Base-by-base conservation (phyloP, 2,797 vertebrate genomes). In the Echeneis naucrates region DNA sequence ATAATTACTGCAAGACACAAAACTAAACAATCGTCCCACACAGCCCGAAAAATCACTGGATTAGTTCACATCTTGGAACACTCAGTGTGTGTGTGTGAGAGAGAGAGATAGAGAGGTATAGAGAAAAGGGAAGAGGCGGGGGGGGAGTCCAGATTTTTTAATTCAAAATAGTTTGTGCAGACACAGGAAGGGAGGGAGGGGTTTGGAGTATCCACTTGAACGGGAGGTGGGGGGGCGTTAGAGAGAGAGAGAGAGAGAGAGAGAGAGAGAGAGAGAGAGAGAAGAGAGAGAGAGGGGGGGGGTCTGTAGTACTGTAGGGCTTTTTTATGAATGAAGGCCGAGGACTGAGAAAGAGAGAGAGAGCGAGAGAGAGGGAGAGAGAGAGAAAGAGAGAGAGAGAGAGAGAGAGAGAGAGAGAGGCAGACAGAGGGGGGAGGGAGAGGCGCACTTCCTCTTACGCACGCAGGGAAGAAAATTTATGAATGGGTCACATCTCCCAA, bases 151-250 rank as follows among this genome's bases (percentile, higher is more conserved):
- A 85, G 82, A 90, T 90, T 91, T 91, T 91, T 82, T 86, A 93
- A 91, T 91, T 89, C 77, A 42, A 88, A 88, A 92, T 82, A 82
- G 92, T 93, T 92, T 91, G 89, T 91, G 84, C 85, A 92, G 92
- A 93, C 87, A 94, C 94, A 95, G 94, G 94, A 94, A 94, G 93
- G 88, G 93, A 93, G 86, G 88, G 94, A 93, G 87, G 91, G 83
- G 86, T 88, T 84, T 92, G 82, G 86, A 91, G 86, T 82, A 88
- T 93, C 92, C 90, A 93, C 91, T 93, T 85, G 82, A 82, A 91
- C 83, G 72, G 80, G 80, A 60, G 75, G 67, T 64, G 73, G 42
- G 52, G 58, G 80, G 68, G n/a, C n/a, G n/a, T n/a, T n/a, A n/a
- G n/a, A n/a, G n/a, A n/a, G n/a, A n/a, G n/a, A n/a, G n/a, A n/a